phyloP scores from a whole-genome alignment of 2,888 invertebrate genomes.

The Lordiphosa fenestrarum region DNA sequence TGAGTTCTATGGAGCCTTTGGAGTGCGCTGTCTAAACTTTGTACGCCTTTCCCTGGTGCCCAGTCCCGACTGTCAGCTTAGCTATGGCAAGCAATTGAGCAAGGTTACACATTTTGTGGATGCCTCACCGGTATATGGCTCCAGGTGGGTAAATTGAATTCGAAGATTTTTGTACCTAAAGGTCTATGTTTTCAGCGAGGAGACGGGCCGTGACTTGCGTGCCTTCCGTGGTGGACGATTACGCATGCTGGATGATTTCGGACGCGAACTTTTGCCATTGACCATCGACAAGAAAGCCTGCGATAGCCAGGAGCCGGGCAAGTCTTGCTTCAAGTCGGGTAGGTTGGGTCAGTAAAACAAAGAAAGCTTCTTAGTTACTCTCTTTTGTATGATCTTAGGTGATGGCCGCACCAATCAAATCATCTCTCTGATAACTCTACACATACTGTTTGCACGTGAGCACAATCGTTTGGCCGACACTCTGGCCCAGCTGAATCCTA shows the following conservation, averaged over 20 bases:
- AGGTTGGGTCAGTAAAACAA: constrained; percentile 6
- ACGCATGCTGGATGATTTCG: constrained; percentile 85
- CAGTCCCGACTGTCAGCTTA: constrained; percentile 84
- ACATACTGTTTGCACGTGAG: constrained; percentile 88
- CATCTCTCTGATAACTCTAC: constrained; percentile 87
- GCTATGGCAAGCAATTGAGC: constrained; percentile 86
- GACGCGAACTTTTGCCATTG: constrained; percentile 85
- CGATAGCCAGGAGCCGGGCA: constrained; percentile 81
- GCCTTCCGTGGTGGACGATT: constrained; percentile 84
- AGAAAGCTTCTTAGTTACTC: too few relatives aligned
- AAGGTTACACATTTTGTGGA: constrained; percentile 87
- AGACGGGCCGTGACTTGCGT: constrained; percentile 83
- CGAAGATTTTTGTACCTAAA: too few relatives aligned
- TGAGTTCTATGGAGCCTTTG: constrained; percentile 83
- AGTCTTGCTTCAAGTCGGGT: constrained; percentile 84
- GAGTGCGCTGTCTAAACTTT: constrained; percentile 86
- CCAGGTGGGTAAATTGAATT: constrained; percentile 49
- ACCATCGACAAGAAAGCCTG: constrained; percentile 85
- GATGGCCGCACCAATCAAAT: constrained; percentile 90
- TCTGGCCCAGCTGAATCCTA: constrained; percentile 85
- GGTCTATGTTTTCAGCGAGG: constrained; percentile 74
- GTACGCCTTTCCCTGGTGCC: constrained; percentile 86
- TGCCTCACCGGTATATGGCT: constrained; percentile 88
- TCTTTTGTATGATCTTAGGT: constrained; percentile 80
- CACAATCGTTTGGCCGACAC: constrained; percentile 88